phyloP scores from a whole-genome alignment of 2,113 vertebrate genomes.

The Octodon degus region DNA sequence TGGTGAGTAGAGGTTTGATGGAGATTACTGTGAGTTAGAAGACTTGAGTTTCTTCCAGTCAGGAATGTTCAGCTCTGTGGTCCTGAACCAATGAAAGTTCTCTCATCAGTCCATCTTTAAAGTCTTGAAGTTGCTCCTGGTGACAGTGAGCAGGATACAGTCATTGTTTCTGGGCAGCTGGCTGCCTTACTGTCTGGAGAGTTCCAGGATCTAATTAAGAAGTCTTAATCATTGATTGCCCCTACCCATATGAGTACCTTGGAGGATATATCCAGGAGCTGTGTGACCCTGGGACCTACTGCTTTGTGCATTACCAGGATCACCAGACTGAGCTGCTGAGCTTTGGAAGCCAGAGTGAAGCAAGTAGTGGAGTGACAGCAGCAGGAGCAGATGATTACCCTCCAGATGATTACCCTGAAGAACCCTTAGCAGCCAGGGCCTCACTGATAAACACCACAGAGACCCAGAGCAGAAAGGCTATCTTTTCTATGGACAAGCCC shows the following conservation, averaged over 20 bases:
- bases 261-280: conserved; percentile 85
- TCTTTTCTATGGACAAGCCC: background rate
- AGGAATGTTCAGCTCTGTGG: background rate
- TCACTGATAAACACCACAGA: conserved; percentile 31
- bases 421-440: background rate
- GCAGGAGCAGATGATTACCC: conserved; percentile 69
- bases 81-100: background rate
- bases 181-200: conserved; percentile 74
- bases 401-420: conserved; percentile 80
- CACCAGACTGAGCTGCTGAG: conserved; percentile 86
- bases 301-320: conserved; percentile 85
- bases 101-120: background rate
- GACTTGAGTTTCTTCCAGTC: background rate
- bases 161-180: conserved; percentile 75
- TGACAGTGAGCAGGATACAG: background rate
- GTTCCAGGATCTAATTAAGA: conserved; percentile 21
- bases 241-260: conserved; percentile 84
- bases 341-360: conserved; percentile 79
- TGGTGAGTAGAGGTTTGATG: background rate
- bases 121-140: background rate
- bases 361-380: conserved; percentile 77
- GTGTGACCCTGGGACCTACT: conserved; percentile 59
- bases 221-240: conserved; percentile 84
- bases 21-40: background rate
- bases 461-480: background rate